Percentiles rank a stretch among this genome's conserved stretches.
These are phyloP conservation scores for Hydra vulgaris DNA, from an alignment of 30 jellyfish, hydroid and myxozoan species.

Conservation along the genomic window DNA sequence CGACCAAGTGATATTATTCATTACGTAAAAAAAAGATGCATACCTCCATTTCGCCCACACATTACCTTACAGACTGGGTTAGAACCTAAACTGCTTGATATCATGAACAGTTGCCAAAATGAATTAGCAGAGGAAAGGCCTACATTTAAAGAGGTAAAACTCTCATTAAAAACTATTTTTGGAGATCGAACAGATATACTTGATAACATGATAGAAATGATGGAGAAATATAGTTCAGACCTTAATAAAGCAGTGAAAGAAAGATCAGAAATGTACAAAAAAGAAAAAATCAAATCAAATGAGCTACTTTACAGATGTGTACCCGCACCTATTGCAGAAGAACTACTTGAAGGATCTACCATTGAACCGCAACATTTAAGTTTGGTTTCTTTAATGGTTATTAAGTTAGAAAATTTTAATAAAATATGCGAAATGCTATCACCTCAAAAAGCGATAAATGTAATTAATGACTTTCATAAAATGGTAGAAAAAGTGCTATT, in stretches of 20 bases:
- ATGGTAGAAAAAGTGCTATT: conserved; percentile 13
- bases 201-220: conserved; percentile 41
- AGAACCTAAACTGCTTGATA: conserved; percentile 27
- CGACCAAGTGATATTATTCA: conserved; percentile 36
- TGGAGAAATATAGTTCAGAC: conserved; percentile 32
- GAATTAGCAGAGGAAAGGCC: conserved; percentile 40
- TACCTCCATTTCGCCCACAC: conserved; percentile 53
- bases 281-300: conserved; percentile 26
- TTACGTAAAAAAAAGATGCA: conserved; percentile 33
- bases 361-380: conserved; percentile 12
- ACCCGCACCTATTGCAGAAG: conserved; percentile 27
- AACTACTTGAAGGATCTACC: conserved; percentile 16
- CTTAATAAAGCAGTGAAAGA: conserved; percentile 38
- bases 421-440: not conserved
- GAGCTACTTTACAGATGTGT: conserved; percentile 20
- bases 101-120: conserved; percentile 26
- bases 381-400: not conserved
- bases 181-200: conserved; percentile 25
- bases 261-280: conserved; percentile 29
- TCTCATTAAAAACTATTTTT: conserved; percentile 8
- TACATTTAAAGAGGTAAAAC: conserved; percentile 25
- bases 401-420: conserved; percentile 8
- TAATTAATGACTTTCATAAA: conserved; percentile 19
- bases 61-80: conserved; percentile 37
- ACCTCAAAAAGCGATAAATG: conserved; percentile 16